Percentiles rank a stretch among this genome's conserved stretches.
These are phyloP conservation scores for Fissipunctia ypsillon DNA, from an alignment of 2,888 invertebrate genomes.

Conservation along the genomic window DNA sequence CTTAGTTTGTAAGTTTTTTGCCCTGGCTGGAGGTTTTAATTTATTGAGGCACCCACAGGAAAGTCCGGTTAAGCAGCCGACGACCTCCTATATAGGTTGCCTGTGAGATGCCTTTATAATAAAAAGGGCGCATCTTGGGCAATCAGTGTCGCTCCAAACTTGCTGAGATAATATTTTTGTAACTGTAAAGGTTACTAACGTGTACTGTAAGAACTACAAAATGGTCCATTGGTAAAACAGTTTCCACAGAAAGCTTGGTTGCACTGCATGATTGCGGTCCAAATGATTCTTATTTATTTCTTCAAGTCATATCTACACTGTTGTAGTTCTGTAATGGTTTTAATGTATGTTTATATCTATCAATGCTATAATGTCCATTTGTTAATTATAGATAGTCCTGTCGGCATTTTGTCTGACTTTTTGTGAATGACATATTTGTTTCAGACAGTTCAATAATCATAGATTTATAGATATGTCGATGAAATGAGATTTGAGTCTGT, in stretches of 20 bases:
- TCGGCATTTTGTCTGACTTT: slow-evolving; percentile 48
- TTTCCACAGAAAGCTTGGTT: slow-evolving; percentile 58
- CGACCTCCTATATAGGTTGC: no score
- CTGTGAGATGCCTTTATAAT: no score
- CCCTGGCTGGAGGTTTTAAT: no score
- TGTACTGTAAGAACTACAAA: slow-evolving; percentile 49
- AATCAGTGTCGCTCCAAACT: neutral
- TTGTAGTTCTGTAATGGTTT: slow-evolving; percentile 18
- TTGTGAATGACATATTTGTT: slow-evolving; percentile 41
- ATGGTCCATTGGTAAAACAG: slow-evolving; percentile 53
- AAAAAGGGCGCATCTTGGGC: neutral
- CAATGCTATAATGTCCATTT: slow-evolving; percentile 35
- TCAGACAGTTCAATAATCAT: slow-evolving; percentile 21
- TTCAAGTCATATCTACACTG: slow-evolving; percentile 53
- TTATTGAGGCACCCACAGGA: no score
- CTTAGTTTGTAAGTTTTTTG: no score
- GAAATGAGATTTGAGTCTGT: neutral
- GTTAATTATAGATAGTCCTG: slow-evolving; percentile 5
- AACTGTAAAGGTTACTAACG: slow-evolving; percentile 45
- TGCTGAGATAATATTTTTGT: neutral
- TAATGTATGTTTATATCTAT: slow-evolving; percentile 17
- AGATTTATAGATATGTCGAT: neutral
- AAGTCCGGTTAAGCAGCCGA: no score
- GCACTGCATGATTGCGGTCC: slow-evolving; percentile 76
- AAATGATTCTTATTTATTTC: slow-evolving; percentile 40